Evolutionary conservation across 2,113 vertebrate genomes (phyloP).

Genomic region (Odocoileus hemionus): DNA sequence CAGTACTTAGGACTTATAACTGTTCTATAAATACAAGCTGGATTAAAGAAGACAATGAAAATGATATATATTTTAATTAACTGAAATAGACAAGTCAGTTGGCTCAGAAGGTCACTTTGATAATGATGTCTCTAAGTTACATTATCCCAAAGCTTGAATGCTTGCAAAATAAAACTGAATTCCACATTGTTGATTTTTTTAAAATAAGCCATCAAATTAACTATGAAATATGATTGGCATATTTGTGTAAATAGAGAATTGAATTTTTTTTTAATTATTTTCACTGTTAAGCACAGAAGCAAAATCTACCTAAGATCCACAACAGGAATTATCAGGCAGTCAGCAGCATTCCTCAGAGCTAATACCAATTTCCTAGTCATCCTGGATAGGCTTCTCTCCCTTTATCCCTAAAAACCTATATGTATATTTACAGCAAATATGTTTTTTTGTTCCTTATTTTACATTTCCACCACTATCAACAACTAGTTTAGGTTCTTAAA

Average conservation of each 20-base stretch:
- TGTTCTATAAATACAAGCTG: neutral
- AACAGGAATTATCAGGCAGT: neutral
- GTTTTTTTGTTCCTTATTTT: neutral
- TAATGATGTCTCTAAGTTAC: neutral
- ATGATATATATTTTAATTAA: neutral
- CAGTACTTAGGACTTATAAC: neutral
- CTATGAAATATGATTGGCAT: neutral
- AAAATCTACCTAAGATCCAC: neutral
- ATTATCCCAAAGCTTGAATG: neutral
- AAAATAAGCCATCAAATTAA: neutral
- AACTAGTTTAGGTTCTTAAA: neutral
- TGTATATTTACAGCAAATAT: neutral
- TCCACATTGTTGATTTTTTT: neutral
- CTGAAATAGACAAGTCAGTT: neutral
- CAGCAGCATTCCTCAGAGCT: neutral
- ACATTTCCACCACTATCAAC: neutral
- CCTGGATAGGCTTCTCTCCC: neutral
- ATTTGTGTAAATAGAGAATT: neutral
- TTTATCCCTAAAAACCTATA: neutral
- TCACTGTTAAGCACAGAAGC: neutral
- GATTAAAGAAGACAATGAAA: neutral
- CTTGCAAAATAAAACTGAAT: neutral
- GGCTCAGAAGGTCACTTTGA: neutral
- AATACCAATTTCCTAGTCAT: neutral
- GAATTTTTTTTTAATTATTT: neutral